Base-by-base conservation (phyloP, 2,888 invertebrate species). In the Biston stratarius region DNA sequence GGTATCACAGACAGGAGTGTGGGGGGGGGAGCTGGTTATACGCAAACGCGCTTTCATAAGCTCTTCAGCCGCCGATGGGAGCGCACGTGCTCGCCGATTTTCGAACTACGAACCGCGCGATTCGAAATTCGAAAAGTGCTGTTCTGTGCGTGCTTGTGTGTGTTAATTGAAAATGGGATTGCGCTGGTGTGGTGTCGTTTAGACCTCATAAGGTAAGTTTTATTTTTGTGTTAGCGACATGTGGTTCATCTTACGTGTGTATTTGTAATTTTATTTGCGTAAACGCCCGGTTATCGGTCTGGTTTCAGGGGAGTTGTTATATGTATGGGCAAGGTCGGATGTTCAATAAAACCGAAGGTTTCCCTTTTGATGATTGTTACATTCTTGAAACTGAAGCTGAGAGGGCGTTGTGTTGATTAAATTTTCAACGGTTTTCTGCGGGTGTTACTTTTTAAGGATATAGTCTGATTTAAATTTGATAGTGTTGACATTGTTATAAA, bases 21-120 rank as follows among this genome's bases (percentile, higher is more conserved):
- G 78, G 74, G 24, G 24, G 24, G 75, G 74, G 73, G 62, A 67
- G 78, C 64, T 42, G 45, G 58, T 68, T 74, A 72, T 77, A 79
- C 81, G 82, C 80, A 80, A 80, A 73, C 83, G 77, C 83, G 73
- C 73, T 70, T 77, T 77, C 89, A 90, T 79, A 87, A 84, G 86
- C 86, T 83, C 78, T 75, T 73, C 70, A 82, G 82, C 78, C 76
- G 77, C 72, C 81, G 82, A 74, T 76, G 64, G 74, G 81, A 71
- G 64, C 86, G 85, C 77, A 79, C 83, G 84, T 77, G 78, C 8
- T 72, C 44, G 67, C 70, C 58, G 56, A 3, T 33, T 40, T 36
- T 6, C 52, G 38, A 60, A 38, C 12, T 60, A 53, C 68, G 71
- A 65, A 56, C 47, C 64, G 66, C 72, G 70, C 59, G 67, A 67